These are phyloP conservation scores for Heliconius eleuchia DNA, from an alignment of 1,140 invertebrate species.

Conservation along the genomic window DNA sequence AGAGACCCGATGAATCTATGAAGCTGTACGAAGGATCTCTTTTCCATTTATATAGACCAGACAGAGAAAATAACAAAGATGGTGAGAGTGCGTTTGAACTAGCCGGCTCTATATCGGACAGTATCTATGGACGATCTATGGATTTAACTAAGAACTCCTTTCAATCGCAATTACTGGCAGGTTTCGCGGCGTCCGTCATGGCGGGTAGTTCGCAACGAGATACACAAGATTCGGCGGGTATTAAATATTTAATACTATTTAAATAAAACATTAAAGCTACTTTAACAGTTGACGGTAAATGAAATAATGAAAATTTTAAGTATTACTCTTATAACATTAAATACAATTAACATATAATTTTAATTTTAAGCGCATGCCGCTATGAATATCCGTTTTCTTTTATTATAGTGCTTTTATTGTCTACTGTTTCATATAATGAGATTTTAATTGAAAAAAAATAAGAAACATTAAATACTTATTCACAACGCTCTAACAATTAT, in stretches of 20 bases:
- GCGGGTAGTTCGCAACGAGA: conserved; percentile 69
- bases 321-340: neutral
- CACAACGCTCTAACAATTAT: neutral
- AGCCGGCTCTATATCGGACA: conserved; percentile 55
- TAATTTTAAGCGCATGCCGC: neutral
- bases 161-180: conserved; percentile 74
- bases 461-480: neutral
- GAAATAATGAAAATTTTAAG: neutral
- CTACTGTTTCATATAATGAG: neutral
- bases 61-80: conserved; percentile 63
- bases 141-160: conserved; percentile 74
- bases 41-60: conserved; percentile 70
- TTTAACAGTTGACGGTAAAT: neutral
- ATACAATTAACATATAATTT: neutral
- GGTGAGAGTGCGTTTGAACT: conserved; percentile 57
- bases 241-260: conserved; percentile 7
- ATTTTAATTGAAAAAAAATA: neutral
- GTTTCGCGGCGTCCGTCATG: conserved; percentile 72
- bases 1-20: conserved; percentile 60
- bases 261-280: neutral
- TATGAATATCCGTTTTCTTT: conserved; percentile 6
- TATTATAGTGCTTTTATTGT: neutral
- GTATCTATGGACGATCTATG: conserved; percentile 73
- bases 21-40: conserved; percentile 68
- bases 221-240: conserved; percentile 63